Conservation (phyloP, 2,888 invertebrate genomes). For the Meteorus colon region DNA sequence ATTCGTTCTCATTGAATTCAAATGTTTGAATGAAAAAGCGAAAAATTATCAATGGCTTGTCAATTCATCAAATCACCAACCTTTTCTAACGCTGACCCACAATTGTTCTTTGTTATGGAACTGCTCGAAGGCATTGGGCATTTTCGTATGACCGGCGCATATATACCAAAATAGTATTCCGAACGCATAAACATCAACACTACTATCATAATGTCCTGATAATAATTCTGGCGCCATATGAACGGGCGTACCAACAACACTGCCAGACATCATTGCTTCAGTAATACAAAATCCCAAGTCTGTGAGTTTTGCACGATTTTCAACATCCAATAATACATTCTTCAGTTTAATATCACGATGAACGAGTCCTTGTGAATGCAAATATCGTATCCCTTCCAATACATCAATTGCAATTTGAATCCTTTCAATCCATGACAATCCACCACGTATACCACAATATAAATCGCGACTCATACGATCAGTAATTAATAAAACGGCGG, state of each 20-base stretch:
- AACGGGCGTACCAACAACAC: conserved; percentile 90
- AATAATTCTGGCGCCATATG: conserved; percentile 95
- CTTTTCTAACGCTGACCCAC: conserved; percentile 88
- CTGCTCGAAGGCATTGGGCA: conserved; percentile 87
- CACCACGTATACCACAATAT: conserved; percentile 83
- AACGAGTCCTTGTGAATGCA: conserved; percentile 90
- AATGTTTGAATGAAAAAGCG: neutral
- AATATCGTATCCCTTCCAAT: conserved; percentile 89
- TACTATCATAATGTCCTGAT: conserved; percentile 85
- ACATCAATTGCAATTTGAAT: conserved; percentile 87
- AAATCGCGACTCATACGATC: conserved; percentile 84
- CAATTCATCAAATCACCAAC: conserved; percentile 71
- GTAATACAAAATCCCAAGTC: conserved; percentile 94
- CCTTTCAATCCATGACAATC: conserved; percentile 79
- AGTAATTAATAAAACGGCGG: conserved; percentile 88
- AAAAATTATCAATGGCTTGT: no score
- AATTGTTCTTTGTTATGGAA: conserved; percentile 90
- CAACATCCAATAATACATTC: conserved; percentile 86
- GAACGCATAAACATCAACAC: conserved; percentile 92
- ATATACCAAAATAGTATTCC: conserved; percentile 94
- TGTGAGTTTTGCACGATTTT: conserved; percentile 85
- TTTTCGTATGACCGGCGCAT: conserved; percentile 86
- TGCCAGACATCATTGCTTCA: conserved; percentile 92
- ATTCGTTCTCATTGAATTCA: neutral
- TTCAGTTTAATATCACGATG: conserved; percentile 93